Base-by-base conservation (phyloP, 2,113 vertebrate genomes). In the Salminus brasiliensis region DNA sequence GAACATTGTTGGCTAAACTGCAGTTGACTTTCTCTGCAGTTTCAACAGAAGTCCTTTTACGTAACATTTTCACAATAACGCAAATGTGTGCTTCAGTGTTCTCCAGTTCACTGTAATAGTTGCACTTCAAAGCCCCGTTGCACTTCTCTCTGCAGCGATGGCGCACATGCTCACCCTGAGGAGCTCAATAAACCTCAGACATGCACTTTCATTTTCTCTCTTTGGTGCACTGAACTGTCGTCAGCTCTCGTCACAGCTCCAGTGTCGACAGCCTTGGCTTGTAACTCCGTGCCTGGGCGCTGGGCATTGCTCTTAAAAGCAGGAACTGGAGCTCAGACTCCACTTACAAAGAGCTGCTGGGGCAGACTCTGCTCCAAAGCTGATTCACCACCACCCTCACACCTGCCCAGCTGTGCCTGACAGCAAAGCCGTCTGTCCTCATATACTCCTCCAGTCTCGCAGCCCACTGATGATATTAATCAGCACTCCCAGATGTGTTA, bases 381-480 rank as follows among this genome's bases (percentile, higher is more conserved):
- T 47, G 71, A 66, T 74, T 79, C 66, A 76, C 39, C 32, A n/a
- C 41, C 76, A 53, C 21, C 65, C 76, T 70, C 29, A 71, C 72
- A 79, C 65, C 70, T 70, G 49, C 29, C 72, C 76, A 79, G 76
- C 72, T 75, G 76, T 41, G 66, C 21, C 29, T 27, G 39, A 32
- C 63, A 53, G 32, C 43, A 36, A 63, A 55, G 39, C 63, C 16
- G 47, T 12, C 62, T 25, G 21, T 32, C 67, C 68, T 45, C 29
- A 47, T 76, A 53, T 36, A 25, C 57, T 62, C 30, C 15, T 57
- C 49, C 36, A 47, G 34, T 67, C 29, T 52, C 25, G 7, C 75
- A 34, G 60, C 32, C 25, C 11, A 55, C 27, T 53, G 18, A 72
- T 25, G 41, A 65, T 12, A 62, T 63, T 32, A 63, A 43, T 62